These are phyloP conservation scores for Kuschelorhynchus macadamiae DNA, from an alignment of 2,888 invertebrate genomes.

Conservation along the genomic window DNA sequence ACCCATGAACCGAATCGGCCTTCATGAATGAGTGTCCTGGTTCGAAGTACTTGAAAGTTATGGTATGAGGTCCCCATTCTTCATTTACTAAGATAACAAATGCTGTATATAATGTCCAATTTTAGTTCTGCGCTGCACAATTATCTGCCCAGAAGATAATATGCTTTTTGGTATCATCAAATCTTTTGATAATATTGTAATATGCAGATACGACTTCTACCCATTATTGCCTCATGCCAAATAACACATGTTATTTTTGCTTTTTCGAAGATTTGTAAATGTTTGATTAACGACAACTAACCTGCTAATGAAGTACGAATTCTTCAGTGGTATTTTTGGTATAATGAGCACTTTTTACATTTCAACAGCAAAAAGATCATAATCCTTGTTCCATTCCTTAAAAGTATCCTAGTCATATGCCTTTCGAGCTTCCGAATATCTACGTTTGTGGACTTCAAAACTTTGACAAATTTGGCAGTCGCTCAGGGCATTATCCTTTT, in stretches of 20 bases:
- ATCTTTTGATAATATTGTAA: conserved; percentile 36
- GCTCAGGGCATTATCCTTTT: too few species aligned
- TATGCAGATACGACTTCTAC: conserved; percentile 43
- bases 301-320: conserved; percentile 40
- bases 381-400: neutral
- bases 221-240: conserved; percentile 45
- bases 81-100: conserved; percentile 31
- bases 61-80: conserved; percentile 20
- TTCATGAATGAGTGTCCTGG: conserved; percentile 45
- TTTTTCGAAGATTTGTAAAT: conserved; percentile 26
- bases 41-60: conserved; percentile 48
- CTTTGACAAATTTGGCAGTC: neutral
- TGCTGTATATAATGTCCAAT: conserved; percentile 25
- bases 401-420: neutral
- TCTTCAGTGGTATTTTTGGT: conserved; percentile 49
- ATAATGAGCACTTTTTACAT: conserved; percentile 45
- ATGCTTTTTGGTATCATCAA: conserved; percentile 14
- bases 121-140: conserved; percentile 31
- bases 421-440: conserved; percentile 17
- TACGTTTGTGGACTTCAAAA: neutral
- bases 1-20: too few species aligned
- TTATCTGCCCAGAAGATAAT: conserved; percentile 27
- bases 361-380: conserved; percentile 25
- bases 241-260: neutral
- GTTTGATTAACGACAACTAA: conserved; percentile 43